A percentile compares a stretch with the other conserved stretches of the same genome.
Evolutionary conservation across 1,140 invertebrate genomes (phyloP).

Genomic region (Trachelipus rathkii): DNA sequence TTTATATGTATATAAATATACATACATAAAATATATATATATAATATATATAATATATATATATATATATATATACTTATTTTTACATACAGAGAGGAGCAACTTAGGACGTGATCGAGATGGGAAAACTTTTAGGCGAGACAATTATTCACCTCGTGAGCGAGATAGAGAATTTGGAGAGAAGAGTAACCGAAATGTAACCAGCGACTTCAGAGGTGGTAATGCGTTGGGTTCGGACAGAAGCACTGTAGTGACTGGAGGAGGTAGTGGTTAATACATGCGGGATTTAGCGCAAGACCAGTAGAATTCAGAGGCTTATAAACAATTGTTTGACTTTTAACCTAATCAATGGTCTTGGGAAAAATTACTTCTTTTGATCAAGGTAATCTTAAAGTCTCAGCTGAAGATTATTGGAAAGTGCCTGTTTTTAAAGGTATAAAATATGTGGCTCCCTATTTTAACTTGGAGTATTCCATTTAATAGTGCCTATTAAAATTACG

Average conservation of each 20-base stretch:
- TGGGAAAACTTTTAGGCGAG: conserved; percentile 30
- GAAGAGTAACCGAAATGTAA: neutral
- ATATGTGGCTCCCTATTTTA: neutral
- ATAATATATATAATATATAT: too few species aligned
- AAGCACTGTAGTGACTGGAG: neutral
- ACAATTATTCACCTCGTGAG: conserved; percentile 12
- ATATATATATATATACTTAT: too few species aligned
- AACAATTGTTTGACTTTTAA: neutral
- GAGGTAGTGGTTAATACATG: neutral
- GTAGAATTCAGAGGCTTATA: neutral
- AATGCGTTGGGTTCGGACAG: too few species aligned
- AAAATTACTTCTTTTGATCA: too few species aligned
- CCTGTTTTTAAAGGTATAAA: neutral
- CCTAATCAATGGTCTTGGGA: too few species aligned
- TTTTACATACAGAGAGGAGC: conserved; percentile 27
- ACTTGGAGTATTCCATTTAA: neutral
- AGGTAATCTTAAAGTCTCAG: too few species aligned
- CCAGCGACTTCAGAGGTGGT: too few species aligned
- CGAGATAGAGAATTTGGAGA: neutral
- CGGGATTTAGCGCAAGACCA: conserved; percentile 19
- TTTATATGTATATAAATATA: too few species aligned
- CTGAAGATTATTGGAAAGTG: neutral
- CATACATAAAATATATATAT: too few species aligned
- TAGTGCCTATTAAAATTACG: conserved; percentile 5
- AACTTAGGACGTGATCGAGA: conserved; percentile 31